Evolutionary conservation across 2,113 vertebrate genomes (phyloP).

Genomic region (Aepyceros melampus): DNA sequence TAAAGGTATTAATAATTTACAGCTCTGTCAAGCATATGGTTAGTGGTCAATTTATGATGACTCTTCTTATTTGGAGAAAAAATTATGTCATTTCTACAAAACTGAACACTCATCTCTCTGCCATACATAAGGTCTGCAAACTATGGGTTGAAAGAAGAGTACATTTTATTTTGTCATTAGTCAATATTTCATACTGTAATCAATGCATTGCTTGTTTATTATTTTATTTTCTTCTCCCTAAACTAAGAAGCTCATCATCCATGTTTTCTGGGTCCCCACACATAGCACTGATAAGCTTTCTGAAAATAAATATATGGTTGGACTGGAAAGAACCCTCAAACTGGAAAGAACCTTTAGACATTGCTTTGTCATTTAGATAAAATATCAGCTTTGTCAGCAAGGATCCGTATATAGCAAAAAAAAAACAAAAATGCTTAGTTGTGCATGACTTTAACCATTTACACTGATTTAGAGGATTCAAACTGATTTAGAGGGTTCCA

Average conservation of each 20-base stretch:
- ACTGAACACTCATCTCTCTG: not conserved
- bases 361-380: constrained; percentile 20
- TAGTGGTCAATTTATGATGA: not conserved
- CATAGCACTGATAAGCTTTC: constrained; percentile 11
- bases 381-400: not conserved
- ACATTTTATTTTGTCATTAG: not conserved
- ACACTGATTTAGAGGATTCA: not conserved
- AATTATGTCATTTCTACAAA: not conserved
- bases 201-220: not conserved
- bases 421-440: not conserved
- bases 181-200: not conserved
- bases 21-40: not conserved
- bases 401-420: not conserved
- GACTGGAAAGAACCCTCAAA: not conserved
- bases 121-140: not conserved
- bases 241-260: not conserved
- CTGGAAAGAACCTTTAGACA: not conserved
- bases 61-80: constrained; percentile 13
- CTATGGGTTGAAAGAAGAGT: not conserved
- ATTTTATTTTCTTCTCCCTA: not conserved
- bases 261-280: constrained; percentile 6
- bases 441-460: not conserved
- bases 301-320: not conserved
- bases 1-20: not conserved
- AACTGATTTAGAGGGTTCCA: not conserved